Evolutionary conservation across 2,113 vertebrate species (phyloP).

Genomic region (Saimiri boliviensis): DNA sequence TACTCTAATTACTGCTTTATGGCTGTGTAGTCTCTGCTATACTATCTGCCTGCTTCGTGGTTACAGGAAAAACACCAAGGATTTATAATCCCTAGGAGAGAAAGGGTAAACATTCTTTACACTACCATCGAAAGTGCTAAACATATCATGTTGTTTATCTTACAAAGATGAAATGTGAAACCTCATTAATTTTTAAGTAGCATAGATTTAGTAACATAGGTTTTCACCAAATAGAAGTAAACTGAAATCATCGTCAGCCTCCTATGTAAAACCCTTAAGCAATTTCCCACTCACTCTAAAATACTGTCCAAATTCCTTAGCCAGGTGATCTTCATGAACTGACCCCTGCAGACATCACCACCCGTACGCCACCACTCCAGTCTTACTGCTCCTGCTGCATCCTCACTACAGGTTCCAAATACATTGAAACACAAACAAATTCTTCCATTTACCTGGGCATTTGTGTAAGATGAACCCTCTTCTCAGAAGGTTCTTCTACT

Average conservation of each 20-base stretch:
- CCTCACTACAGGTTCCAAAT: not conserved
- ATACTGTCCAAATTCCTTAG: not conserved
- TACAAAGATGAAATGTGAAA: slow-evolving; percentile 68
- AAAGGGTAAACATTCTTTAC: slow-evolving; percentile 46
- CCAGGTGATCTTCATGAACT: not conserved
- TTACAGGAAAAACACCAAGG: not conserved
- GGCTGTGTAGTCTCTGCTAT: not conserved
- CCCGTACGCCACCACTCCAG: fast-evolving
- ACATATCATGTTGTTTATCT: slow-evolving; percentile 58
- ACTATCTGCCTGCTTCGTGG: not conserved
- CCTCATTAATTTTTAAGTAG: slow-evolving; percentile 73
- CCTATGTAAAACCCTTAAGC: not conserved
- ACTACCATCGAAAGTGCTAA: slow-evolving; percentile 54
- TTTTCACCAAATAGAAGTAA: slow-evolving; percentile 69
- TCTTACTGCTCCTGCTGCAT: not conserved
- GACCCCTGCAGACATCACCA: fast-evolving
- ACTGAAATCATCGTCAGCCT: slow-evolving; percentile 23
- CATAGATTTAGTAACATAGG: slow-evolving; percentile 38
- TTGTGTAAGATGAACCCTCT: not conserved
- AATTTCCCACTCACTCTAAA: not conserved
- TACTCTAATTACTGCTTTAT: not conserved
- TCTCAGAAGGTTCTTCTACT: not conserved
- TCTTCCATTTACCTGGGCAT: not conserved
- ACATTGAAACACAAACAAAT: not conserved
- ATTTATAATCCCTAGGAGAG: not conserved